Base-by-base conservation (phyloP, 2,888 invertebrate species). In the Callyntrura guangdongensis region DNA sequence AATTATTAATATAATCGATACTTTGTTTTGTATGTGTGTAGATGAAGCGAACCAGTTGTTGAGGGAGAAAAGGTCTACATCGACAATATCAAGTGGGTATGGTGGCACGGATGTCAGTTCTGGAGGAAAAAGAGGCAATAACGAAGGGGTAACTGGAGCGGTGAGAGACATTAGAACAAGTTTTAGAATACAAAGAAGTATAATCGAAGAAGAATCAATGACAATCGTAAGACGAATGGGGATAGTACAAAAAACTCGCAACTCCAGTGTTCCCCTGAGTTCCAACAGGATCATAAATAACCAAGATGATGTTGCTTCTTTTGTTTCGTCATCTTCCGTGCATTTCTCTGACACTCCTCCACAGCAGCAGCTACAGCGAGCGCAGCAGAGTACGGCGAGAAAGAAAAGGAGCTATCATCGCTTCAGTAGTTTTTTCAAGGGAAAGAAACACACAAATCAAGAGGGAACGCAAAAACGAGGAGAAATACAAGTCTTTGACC, bases 231-330 rank as follows among this genome's bases (percentile, higher is more conserved):
- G 56, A 69, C 56, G 81, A 79, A 79, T 22, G n/a, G 85, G 56
- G 85, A 36, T 74, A 85, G 11, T 59, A 27, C 77, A 61, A 89
- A 84, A 84, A 89, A 49, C 22, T 61, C 72, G 27, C 72, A 49
- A 74, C 53, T 53, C 56, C 64, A 36, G 77, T 45, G 74, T 56
- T 86, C 81, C 86, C 86, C 56, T 9, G 81, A 81, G 90, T 72
- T 86, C 82, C 67, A 85, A 36, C 20, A 69, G 36, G 90, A 86
- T 86, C 79, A 90, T 90, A 90, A 90, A 90, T 90, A 86, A 90
- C 61, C 53, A 59, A 25, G 61, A 90, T 90, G 90, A 81, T 90
- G 90, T n/a, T 77, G 12, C 47, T 53, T 87, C 81, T 77, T 77
- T 64, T 72, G 6, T 36, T 36, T 36, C 36, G 36, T 72, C 74